Evolutionary conservation across 2,888 invertebrate genomes (phyloP).

Genomic region (Nasonia oneida): DNA sequence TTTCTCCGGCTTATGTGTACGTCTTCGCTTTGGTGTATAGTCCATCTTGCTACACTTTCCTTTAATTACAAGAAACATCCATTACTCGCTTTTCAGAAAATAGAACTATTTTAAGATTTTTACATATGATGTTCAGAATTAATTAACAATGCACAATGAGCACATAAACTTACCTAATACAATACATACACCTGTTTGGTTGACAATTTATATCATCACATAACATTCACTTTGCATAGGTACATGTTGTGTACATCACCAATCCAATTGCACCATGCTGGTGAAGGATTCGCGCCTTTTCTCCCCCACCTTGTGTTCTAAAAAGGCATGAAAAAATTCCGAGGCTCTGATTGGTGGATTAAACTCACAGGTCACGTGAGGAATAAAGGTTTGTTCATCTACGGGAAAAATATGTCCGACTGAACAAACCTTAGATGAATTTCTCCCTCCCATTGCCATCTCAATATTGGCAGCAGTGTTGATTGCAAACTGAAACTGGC

Average conservation of each 20-base stretch:
- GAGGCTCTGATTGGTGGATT: constrained; percentile 33
- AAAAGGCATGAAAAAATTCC: background rate
- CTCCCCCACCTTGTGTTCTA: background rate
- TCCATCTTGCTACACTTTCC: constrained; percentile 62
- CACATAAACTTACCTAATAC: background rate
- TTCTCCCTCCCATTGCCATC: constrained; percentile 45
- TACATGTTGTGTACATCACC: too few relatives aligned
- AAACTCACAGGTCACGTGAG: background rate
- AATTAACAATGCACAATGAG: background rate
- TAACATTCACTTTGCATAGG: too few relatives aligned
- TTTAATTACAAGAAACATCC: background rate
- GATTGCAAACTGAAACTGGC: constrained; percentile 17
- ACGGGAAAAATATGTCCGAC: background rate
- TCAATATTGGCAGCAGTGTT: constrained; percentile 45
- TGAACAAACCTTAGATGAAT: constrained; percentile 21
- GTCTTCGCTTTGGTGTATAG: constrained; percentile 65
- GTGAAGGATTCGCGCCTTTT: constrained; percentile 55
- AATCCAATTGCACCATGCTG: background rate
- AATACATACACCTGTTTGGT: background rate
- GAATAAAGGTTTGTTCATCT: constrained; percentile 17
- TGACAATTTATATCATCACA: too few relatives aligned
- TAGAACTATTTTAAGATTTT: background rate
- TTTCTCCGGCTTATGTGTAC: constrained; percentile 49
- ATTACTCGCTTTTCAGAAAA: background rate
- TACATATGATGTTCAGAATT: background rate